Percentiles rank a stretch among this genome's conserved stretches.
Conservation (phyloP, 1,140 invertebrate genomes). For the Gryllus bimaculatus region DNA sequence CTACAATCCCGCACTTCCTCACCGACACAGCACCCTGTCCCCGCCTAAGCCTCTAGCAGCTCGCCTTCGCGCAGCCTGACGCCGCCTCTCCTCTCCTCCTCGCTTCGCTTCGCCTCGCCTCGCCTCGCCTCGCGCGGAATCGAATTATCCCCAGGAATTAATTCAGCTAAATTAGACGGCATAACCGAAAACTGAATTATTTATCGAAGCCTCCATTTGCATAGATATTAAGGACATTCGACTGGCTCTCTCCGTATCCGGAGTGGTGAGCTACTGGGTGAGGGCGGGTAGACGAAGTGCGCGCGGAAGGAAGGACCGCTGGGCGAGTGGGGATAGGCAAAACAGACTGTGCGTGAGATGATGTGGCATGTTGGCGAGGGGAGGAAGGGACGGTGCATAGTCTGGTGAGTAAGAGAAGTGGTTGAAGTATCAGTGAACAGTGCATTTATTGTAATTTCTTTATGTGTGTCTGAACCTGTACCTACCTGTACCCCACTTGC, state of each 20-base stretch:
- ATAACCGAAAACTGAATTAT: constrained; percentile 29
- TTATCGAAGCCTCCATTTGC: constrained; percentile 29
- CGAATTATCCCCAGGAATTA: constrained; percentile 23
- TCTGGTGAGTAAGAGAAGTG: too few relatives aligned
- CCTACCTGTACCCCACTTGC: too few relatives aligned
- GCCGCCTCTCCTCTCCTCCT: too few relatives aligned
- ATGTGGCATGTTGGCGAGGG: neutral
- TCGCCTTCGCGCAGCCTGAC: too few relatives aligned
- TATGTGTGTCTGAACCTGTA: too few relatives aligned
- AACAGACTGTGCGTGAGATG: neutral
- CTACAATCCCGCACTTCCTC: too few relatives aligned
- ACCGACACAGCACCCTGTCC: too few relatives aligned
- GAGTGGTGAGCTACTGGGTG: constrained; percentile 24
- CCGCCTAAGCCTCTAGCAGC: too few relatives aligned
- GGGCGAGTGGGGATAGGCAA: neutral
- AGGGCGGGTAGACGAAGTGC: neutral
- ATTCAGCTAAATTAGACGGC: constrained; percentile 27
- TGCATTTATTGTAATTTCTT: too few relatives aligned
- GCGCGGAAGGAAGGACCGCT: neutral
- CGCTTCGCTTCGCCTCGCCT: too few relatives aligned
- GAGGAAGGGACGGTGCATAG: neutral
- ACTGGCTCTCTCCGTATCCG: constrained; percentile 24
- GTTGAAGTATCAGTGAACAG: too few relatives aligned
- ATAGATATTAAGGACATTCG: constrained; percentile 26
- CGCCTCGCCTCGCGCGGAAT: neutral